Conservation (phyloP, 1,140 invertebrate species). For the Eurosta solidaginis region DNA sequence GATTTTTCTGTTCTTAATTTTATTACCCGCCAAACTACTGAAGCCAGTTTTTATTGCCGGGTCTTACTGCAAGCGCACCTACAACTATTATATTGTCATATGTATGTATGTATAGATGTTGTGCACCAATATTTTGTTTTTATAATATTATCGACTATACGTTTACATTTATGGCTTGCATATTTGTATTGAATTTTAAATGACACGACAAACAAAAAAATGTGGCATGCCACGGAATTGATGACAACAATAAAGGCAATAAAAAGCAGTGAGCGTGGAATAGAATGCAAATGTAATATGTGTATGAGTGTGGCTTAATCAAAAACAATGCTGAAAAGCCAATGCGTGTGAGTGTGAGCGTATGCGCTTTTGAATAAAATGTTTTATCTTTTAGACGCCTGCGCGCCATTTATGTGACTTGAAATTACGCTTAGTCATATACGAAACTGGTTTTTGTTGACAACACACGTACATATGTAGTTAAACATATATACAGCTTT, state of each 20-base stretch:
- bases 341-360: not conserved
- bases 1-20: too few relatives aligned
- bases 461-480: not conserved
- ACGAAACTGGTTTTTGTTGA: not conserved
- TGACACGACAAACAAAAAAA: not conserved
- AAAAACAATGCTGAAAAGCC: not conserved
- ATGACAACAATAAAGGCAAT: conserved; percentile 2
- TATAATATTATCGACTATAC: not conserved
- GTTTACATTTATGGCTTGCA: not conserved
- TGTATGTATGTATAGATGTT: too few relatives aligned
- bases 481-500: not conserved
- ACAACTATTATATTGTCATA: too few relatives aligned
- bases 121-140: too few relatives aligned
- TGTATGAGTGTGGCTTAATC: too few relatives aligned
- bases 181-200: not conserved
- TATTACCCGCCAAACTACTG: too few relatives aligned
- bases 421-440: not conserved
- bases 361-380: not conserved
- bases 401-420: not conserved
- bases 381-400: not conserved
- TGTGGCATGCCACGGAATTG: conserved; percentile 4
- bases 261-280: not conserved
- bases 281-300: not conserved
- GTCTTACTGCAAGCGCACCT: too few relatives aligned
- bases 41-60: too few relatives aligned